These are phyloP conservation scores for Eupeodes corollae DNA, from an alignment of 1,140 invertebrate genomes.

Conservation along the genomic window DNA sequence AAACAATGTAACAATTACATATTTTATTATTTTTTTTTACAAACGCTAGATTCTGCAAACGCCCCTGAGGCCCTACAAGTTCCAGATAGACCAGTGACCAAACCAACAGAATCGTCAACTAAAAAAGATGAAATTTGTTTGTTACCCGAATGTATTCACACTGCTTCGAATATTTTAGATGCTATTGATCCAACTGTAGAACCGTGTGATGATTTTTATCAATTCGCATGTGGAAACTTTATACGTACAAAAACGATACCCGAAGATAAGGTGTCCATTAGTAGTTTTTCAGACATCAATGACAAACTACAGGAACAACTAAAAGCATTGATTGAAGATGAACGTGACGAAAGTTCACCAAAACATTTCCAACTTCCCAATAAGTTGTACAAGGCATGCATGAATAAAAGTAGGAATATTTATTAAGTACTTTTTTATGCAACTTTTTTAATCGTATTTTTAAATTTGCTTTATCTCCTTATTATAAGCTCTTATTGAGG, in stretches of 20 bases:
- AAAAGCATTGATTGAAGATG: slow-evolving; percentile 58
- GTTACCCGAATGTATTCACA: slow-evolving; percentile 53
- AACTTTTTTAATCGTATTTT: background rate
- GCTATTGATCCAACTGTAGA: slow-evolving; percentile 64
- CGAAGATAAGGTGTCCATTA: slow-evolving; percentile 68
- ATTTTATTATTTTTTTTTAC: slow-evolving; percentile 3
- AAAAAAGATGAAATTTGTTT: slow-evolving; percentile 40
- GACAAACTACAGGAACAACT: slow-evolving; percentile 72
- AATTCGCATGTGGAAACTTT: slow-evolving; percentile 68
- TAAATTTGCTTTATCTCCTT: background rate
- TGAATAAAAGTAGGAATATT: slow-evolving; percentile 65
- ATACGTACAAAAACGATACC: slow-evolving; percentile 61
- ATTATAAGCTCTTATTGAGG: slow-evolving; percentile 56
- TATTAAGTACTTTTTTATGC: background rate
- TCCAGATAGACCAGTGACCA: slow-evolving; percentile 9
- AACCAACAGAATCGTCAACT: slow-evolving; percentile 8
- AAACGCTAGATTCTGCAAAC: slow-evolving; percentile 1
- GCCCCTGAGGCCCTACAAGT: slow-evolving; percentile 18
- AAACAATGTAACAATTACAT: no score
- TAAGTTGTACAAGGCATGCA: slow-evolving; percentile 68
- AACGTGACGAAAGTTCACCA: slow-evolving; percentile 49
- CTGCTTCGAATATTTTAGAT: slow-evolving; percentile 56
- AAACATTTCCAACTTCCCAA: slow-evolving; percentile 66
- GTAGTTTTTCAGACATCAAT: slow-evolving; percentile 67
- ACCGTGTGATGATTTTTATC: slow-evolving; percentile 86